Evolutionary conservation across 2,797 vertebrate species (phyloP).

Genomic region (Erithacus rubecula): DNA sequence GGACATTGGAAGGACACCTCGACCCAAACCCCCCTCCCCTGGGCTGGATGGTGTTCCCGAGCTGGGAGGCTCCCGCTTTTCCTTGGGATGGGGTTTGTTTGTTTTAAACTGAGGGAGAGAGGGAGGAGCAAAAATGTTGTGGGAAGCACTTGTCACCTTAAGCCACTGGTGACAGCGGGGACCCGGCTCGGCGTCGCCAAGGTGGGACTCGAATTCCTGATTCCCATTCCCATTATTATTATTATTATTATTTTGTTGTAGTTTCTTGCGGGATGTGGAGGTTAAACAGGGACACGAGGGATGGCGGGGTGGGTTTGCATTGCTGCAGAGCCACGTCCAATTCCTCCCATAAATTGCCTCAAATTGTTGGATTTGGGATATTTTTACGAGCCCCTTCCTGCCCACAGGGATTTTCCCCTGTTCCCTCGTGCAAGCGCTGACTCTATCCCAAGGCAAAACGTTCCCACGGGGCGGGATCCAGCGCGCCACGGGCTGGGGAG

Average conservation of each 20-base stretch:
- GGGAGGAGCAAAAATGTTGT: background rate
- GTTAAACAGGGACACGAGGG: background rate
- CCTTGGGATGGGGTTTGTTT: background rate
- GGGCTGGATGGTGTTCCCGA: background rate
- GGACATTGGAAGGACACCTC: background rate
- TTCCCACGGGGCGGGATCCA: background rate
- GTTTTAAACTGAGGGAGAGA: background rate
- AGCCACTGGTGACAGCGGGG: fast-evolving
- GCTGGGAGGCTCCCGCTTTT: background rate
- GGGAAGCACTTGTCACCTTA: background rate
- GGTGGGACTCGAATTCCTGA: background rate
- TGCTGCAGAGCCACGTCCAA: fast-evolving
- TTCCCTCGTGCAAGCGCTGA: background rate
- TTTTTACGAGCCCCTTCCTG: background rate
- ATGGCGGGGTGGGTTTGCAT: fast-evolving
- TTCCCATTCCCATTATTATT: background rate
- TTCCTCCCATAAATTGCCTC: background rate
- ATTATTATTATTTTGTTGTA: too few relatives aligned
- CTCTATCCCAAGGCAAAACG: background rate
- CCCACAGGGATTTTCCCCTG: background rate
- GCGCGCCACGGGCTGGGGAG: fast-evolving
- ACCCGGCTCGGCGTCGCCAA: background rate
- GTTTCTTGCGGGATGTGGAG: fast-evolving
- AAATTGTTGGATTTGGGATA: background rate
- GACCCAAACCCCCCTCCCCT: background rate